Percentiles rank a stretch among this genome's conserved stretches.
Conservation (phyloP, 2,888 invertebrate genomes). For the Scaptomyza caliginosa region DNA sequence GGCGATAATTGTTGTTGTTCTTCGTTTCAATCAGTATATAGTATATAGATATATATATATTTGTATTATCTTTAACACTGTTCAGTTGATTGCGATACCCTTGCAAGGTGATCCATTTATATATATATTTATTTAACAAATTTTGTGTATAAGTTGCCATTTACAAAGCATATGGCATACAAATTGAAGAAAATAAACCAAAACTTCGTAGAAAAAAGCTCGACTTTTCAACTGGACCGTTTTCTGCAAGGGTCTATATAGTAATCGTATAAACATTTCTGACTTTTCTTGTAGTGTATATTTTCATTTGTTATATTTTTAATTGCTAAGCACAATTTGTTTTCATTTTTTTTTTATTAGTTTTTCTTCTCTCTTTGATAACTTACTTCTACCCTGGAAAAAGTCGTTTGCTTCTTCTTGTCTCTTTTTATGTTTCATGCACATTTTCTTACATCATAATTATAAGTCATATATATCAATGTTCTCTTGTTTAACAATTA, state of each 20-base stretch:
- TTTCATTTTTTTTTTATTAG: not conserved
- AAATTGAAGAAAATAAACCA: not conserved
- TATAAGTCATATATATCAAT: not conserved
- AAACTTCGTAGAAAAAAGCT: not conserved
- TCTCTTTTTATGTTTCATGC: conserved; percentile 29
- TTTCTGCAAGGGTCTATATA: not conserved
- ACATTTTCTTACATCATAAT: conserved; percentile 11
- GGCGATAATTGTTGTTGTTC: conserved; percentile 60
- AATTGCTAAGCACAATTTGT: conserved; percentile 34
- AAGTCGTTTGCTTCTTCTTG: conserved; percentile 1
- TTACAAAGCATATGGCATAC: not conserved
- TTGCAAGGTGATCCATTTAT: not conserved
- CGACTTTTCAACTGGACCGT: not conserved
- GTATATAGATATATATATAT: conserved; percentile 16
- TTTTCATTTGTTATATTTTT: conserved; percentile 7
- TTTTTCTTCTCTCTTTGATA: not conserved
- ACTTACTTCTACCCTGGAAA: not conserved
- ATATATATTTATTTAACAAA: not conserved
- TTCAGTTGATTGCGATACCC: not conserved
- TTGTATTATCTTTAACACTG: conserved; percentile 1
- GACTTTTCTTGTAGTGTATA: conserved; percentile 11
- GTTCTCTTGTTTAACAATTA: conserved; percentile 27
- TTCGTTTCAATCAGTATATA: conserved; percentile 20
- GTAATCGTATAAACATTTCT: not conserved
- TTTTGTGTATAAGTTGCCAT: not conserved